Base-by-base conservation (phyloP, 2,113 vertebrate species). In the Pseudorectes ferrugineus region DNA sequence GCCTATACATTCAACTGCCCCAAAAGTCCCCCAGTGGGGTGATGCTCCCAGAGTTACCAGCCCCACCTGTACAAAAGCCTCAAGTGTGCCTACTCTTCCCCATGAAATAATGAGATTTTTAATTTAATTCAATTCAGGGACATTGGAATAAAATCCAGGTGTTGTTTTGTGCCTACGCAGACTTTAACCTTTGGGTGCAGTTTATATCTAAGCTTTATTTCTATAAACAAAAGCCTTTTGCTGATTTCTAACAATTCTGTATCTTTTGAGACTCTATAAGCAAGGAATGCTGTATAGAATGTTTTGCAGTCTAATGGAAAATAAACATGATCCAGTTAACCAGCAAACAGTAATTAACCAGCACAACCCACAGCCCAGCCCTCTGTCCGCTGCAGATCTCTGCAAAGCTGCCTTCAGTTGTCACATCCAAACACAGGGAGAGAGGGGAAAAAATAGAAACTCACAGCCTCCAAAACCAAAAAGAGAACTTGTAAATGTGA, bases 401-500 rank as follows among this genome's bases (percentile, higher is more conserved):
- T 33, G 75, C 65, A 55, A 58, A 70, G 74, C 78, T 88, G 54
- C 70, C 74, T 92, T 89, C n/a, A 38, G 36, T 57, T 1, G 7
- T 75, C 83, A 74, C 21, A 5, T 28, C 35, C 51, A 70, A 74
- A 70, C 35, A 20, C 26, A 35, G 46, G 45, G 10, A 52, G 49
- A 85, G 62, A 83, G 57, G 57, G 36, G 49, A 58, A 91, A 93
- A 95, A 89, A 88, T 59, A 91, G 74, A 66, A 91, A 36, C 71
- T 89, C 62, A 33, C 81, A 82, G 58, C 29, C 81, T 95, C 66
- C 35, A 31, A 65, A 89, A 46, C 68, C 11, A 12, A 66, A 91
- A 88, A 36, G 74, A 76, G 78, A 85, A 77, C 90, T 83, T 93
- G 78, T 77, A 59, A 90, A 94, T 51, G 71, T 85, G 94, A 92